A percentile compares a stretch with the other conserved stretches of the same genome.
These are phyloP conservation scores for Coturnix japonica DNA, from an alignment of 2,113 vertebrate species.

Conservation along the genomic window DNA sequence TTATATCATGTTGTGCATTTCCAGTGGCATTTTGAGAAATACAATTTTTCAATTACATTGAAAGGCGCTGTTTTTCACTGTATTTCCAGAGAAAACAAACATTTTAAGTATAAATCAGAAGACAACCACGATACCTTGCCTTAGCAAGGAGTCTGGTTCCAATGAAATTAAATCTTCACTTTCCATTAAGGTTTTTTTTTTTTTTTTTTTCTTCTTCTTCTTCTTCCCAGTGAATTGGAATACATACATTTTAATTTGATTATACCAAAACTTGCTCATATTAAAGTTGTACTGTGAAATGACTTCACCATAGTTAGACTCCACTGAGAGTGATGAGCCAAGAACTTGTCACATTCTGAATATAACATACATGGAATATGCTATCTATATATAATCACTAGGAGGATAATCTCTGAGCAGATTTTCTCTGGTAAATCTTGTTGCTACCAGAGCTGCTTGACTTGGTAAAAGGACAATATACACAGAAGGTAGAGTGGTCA, in stretches of 20 bases:
- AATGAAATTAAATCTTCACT: slow-evolving; percentile 52
- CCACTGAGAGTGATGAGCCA: slow-evolving; percentile 67
- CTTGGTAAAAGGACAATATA: slow-evolving; percentile 18
- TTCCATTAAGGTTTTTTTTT: slow-evolving; percentile 60
- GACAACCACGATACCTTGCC: slow-evolving; percentile 50
- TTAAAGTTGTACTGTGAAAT: slow-evolving; percentile 74
- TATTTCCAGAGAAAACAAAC: slow-evolving; percentile 61
- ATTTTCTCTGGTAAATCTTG: slow-evolving; percentile 70
- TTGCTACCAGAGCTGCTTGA: slow-evolving; percentile 38
- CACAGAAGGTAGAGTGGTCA: background rate
- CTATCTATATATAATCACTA: slow-evolving; percentile 70
- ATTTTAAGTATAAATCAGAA: slow-evolving; percentile 52
- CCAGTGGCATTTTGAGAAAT: slow-evolving; percentile 62
- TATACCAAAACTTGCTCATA: slow-evolving; percentile 69
- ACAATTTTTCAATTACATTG: slow-evolving; percentile 57
- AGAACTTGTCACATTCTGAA: slow-evolving; percentile 73
- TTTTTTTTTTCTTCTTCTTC: slow-evolving; percentile 24
- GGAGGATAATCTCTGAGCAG: slow-evolving; percentile 68
- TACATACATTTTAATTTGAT: slow-evolving; percentile 69
- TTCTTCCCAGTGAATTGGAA: slow-evolving; percentile 6
- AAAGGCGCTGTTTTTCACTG: slow-evolving; percentile 56
- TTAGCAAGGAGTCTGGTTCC: slow-evolving; percentile 47
- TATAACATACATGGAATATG: slow-evolving; percentile 71
- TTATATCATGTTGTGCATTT: slow-evolving; percentile 53
- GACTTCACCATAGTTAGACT: slow-evolving; percentile 70